Percentiles rank a stretch among this genome's conserved stretches.
phyloP scores from a whole-genome alignment of 2,888 invertebrate species.

The Drosophila bunnanda region DNA sequence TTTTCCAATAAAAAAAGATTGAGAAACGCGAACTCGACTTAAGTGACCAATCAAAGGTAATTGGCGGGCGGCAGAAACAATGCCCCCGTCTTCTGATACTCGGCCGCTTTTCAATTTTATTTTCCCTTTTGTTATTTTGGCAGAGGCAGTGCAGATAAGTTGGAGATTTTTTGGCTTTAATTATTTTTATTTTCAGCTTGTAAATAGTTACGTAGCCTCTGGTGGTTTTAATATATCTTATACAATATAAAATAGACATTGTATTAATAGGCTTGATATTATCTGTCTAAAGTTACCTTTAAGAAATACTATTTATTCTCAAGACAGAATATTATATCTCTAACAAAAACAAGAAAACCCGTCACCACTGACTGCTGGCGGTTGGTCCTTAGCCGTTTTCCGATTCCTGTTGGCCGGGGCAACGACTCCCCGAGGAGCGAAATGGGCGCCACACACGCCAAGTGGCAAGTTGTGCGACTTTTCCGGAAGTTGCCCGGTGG shows the following conservation, averaged over 20 bases:
- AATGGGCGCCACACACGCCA: slow-evolving; percentile 75
- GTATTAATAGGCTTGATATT: not conserved
- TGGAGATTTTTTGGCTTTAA: not conserved
- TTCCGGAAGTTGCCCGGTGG: slow-evolving; percentile 64
- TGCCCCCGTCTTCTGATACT: slow-evolving; percentile 24
- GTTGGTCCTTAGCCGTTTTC: not conserved
- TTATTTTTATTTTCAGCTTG: not conserved
- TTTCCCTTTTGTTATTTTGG: slow-evolving; percentile 19
- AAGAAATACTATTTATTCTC: too few relatives aligned
- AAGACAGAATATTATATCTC: not conserved
- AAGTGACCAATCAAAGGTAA: slow-evolving; percentile 79
- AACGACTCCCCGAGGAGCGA: slow-evolving; percentile 46
- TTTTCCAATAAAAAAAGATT: slow-evolving; percentile 59
- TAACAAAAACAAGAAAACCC: not conserved
- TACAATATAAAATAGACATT: too few relatives aligned
- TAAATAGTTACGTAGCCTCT: not conserved
- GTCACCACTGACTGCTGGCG: slow-evolving; percentile 7
- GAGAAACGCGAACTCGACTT: slow-evolving; percentile 51
- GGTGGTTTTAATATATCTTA: rapidly evolving
- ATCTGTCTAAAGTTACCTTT: not conserved
- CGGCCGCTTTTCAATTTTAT: slow-evolving; percentile 36
- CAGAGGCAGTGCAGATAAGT: not conserved
- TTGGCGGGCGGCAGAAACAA: slow-evolving; percentile 55
- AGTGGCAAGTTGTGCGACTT: slow-evolving; percentile 54
- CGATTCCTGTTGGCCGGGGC: slow-evolving; percentile 11